Evolutionary conservation across 2,113 vertebrate species (phyloP).

Genomic region (Ceyx cyanopectus): DNA sequence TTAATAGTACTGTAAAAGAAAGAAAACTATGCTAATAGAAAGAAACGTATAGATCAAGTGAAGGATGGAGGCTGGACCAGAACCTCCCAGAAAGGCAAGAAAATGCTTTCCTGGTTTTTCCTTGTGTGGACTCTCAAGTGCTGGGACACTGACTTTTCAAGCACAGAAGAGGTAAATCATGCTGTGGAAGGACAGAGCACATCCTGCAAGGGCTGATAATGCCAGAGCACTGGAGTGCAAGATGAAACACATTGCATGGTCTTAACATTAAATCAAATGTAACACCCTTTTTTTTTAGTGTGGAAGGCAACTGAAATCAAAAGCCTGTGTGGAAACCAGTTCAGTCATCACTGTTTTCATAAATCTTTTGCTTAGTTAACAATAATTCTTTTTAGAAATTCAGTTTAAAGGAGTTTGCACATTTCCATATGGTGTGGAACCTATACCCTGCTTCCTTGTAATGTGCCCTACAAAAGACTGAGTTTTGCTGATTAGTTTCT

Average conservation of each 20-base stretch:
- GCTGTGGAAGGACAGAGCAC: neutral
- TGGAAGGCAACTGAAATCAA: neutral
- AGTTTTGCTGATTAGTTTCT: neutral
- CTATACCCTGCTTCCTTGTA: neutral
- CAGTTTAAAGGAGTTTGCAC: neutral
- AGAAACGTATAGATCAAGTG: neutral
- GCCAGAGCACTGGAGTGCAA: neutral
- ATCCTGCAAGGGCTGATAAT: neutral
- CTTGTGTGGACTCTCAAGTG: neutral
- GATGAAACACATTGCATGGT: neutral
- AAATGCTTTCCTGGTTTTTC: neutral
- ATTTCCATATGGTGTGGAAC: neutral
- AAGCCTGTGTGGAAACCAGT: neutral
- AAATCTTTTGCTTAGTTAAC: neutral
- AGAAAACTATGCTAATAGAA: conserved; percentile 12
- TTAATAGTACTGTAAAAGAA: neutral
- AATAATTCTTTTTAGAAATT: neutral
- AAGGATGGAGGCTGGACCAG: neutral
- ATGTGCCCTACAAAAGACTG: neutral
- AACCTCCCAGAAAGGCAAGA: neutral
- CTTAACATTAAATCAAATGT: neutral
- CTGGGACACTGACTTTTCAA: neutral
- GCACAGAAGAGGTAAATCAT: neutral
- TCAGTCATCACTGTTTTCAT: neutral
- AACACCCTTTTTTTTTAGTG: neutral